phyloP scores from a whole-genome alignment of 2,113 vertebrate species.

The Chrysemys picta region DNA sequence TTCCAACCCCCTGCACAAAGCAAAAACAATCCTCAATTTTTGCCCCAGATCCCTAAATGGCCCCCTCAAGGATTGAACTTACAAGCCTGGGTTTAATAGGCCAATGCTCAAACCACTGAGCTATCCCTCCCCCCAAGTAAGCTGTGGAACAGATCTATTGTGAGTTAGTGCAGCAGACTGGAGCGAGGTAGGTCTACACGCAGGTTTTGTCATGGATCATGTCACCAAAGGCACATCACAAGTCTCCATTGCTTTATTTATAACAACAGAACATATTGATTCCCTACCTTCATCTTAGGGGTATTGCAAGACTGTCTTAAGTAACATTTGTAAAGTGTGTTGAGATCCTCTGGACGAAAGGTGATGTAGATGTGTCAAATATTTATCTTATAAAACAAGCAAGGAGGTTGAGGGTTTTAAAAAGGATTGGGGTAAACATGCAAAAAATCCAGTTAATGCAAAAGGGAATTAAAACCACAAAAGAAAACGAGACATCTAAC shows the following conservation, averaged over 20 bases:
- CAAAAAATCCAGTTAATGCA: not conserved
- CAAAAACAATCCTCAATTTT: too few species aligned
- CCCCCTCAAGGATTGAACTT: too few species aligned
- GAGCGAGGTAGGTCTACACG: not conserved
- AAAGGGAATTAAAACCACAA: not conserved
- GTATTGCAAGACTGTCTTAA: not conserved
- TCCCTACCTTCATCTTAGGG: not conserved
- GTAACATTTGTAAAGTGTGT: not conserved
- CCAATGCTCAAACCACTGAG: too few species aligned
- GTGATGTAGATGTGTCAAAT: not conserved
- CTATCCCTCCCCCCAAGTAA: not conserved
- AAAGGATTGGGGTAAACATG: not conserved
- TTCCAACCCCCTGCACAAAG: too few species aligned
- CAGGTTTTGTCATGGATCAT: slow-evolving; percentile 8
- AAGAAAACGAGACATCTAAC: fast-evolving
- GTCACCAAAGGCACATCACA: not conserved
- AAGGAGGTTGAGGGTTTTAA: not conserved
- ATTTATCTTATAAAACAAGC: not conserved
- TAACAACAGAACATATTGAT: not conserved
- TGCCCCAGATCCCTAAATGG: too few species aligned
- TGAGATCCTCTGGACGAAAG: not conserved
- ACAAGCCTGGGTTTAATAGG: too few species aligned
- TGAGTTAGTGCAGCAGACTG: not conserved
- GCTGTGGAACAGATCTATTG: not conserved
- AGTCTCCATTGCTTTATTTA: not conserved